Percentiles rank a stretch among this genome's conserved stretches.
Conservation (phyloP, 2,797 vertebrate species). For the Selene dorsalis region DNA sequence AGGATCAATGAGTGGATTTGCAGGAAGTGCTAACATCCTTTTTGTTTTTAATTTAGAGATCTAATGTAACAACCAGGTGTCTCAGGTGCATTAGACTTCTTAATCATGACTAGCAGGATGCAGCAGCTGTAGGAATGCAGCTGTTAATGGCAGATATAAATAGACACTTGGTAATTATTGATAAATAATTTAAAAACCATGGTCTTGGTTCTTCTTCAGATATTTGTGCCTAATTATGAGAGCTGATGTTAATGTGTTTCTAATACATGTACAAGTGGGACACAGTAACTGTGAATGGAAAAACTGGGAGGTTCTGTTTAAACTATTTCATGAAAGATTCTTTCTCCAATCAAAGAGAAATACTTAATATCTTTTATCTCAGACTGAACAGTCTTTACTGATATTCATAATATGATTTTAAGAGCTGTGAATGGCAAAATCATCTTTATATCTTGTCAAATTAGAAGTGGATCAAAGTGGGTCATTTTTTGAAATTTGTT, state of each 20-base stretch:
- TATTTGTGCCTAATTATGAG: neutral
- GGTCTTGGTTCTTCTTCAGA: neutral
- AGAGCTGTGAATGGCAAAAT: neutral
- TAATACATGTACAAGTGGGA: neutral
- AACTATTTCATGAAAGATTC: neutral
- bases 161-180: neutral
- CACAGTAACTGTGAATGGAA: neutral
- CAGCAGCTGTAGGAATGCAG: neutral
- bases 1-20: neutral
- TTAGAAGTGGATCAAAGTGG: neutral
- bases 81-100: neutral
- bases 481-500: neutral
- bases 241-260: neutral
- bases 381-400: neutral
- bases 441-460: constrained; percentile 11
- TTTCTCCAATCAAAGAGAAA: neutral
- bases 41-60: neutral
- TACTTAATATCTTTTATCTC: neutral
- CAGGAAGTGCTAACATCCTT: neutral
- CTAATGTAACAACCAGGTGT: neutral
- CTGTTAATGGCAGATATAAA: neutral
- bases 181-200: neutral
- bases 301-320: neutral
- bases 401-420: neutral
- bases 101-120: neutral